phyloP scores from a whole-genome alignment of 2,888 invertebrate species.

The Cephus pygmeus region DNA sequence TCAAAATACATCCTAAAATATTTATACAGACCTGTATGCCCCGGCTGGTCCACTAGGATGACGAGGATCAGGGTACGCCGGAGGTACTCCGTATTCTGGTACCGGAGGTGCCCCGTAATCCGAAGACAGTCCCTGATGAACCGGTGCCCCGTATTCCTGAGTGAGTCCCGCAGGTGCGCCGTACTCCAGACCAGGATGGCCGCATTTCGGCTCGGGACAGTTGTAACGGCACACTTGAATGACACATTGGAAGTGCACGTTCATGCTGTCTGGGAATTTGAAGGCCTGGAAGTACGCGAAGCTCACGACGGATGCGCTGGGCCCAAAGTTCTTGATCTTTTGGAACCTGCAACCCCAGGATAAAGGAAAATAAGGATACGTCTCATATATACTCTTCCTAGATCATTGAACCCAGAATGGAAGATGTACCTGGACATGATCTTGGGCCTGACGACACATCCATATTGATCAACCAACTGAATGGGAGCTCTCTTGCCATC shows the following conservation, averaged over 20 bases:
- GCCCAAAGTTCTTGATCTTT: constrained; percentile 95
- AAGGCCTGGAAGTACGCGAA: constrained; percentile 97
- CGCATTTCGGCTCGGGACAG: constrained; percentile 92
- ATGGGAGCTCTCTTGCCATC: constrained; percentile 94
- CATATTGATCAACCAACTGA: constrained; percentile 92
- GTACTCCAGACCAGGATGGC: constrained; percentile 69
- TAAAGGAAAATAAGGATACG: neutral
- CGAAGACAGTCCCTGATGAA: constrained; percentile 67
- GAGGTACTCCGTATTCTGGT: constrained; percentile 80
- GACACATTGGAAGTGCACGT: constrained; percentile 96
- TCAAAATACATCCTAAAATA: neutral
- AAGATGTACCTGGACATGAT: constrained; percentile 78
- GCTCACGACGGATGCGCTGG: constrained; percentile 92
- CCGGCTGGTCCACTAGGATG: constrained; percentile 87
- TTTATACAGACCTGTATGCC: constrained; percentile 69
- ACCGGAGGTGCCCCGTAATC: constrained; percentile 80
- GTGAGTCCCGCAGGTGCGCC: constrained; percentile 66
- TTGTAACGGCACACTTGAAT: constrained; percentile 95
- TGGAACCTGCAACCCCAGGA: constrained; percentile 77
- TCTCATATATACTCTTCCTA: neutral
- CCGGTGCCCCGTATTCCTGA: constrained; percentile 76
- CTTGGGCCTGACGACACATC: constrained; percentile 92
- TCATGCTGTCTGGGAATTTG: constrained; percentile 97
- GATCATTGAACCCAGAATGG: neutral
- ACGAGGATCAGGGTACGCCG: constrained; percentile 87